phyloP scores from a whole-genome alignment of 2,113 vertebrate species.

The Anguilla japonica region DNA sequence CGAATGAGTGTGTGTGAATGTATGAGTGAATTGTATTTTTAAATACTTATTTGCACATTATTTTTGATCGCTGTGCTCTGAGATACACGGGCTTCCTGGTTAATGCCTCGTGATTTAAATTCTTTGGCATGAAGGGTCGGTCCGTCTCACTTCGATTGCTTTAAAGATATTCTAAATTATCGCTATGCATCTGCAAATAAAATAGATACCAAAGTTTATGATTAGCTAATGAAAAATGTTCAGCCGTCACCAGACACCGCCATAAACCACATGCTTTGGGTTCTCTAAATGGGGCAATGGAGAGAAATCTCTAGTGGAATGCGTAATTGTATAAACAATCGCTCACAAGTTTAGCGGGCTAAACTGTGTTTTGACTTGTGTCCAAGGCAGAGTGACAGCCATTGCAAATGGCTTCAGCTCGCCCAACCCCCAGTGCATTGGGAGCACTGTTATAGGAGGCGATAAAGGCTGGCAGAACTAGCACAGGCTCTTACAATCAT shows the following conservation, averaged over 20 bases:
- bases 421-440: not conserved
- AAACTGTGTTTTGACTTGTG: not conserved
- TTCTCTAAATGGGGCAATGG: not conserved
- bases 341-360: not conserved
- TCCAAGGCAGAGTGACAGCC: not conserved
- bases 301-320: not conserved
- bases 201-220: too few species aligned
- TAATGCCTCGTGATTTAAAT: not conserved
- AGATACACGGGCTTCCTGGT: not conserved
- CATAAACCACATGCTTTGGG: not conserved
- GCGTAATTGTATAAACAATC: not conserved
- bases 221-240: too few species aligned
- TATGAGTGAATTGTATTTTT: too few species aligned
- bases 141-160: not conserved
- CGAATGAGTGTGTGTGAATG: too few species aligned
- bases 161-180: too few species aligned
- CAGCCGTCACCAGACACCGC: not conserved
- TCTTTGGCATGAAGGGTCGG: not conserved
- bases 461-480: not conserved
- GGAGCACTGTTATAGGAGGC: not conserved
- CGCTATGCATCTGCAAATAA: too few species aligned
- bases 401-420: not conserved
- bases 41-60: not conserved
- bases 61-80: not conserved
- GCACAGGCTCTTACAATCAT: not conserved